These are phyloP conservation scores for Phyllotis vaccarum DNA, from an alignment of 2,797 vertebrate species.

Conservation along the genomic window DNA sequence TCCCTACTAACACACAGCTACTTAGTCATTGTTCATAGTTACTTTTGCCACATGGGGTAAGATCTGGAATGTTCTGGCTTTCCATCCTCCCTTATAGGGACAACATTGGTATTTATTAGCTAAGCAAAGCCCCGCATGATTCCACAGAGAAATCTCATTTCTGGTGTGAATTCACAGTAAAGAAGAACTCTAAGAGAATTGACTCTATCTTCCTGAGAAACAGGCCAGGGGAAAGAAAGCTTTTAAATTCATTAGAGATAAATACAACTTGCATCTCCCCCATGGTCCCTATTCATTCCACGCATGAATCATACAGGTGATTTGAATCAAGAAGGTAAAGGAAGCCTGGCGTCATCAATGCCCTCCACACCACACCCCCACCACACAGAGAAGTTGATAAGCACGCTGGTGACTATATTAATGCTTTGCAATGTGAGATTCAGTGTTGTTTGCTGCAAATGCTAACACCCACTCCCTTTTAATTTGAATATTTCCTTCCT, in stretches of 20 bases:
- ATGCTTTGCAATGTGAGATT: constrained; percentile 29
- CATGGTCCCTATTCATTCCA: background rate
- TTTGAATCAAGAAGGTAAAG: constrained; percentile 37
- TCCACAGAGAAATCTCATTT: constrained; percentile 11
- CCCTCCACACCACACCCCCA: background rate
- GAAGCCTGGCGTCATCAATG: background rate
- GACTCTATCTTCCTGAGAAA: background rate
- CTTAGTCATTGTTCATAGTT: background rate
- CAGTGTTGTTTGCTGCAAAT: background rate
- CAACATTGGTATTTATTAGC: constrained; percentile 67
- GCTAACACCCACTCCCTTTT: background rate
- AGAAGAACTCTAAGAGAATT: constrained; percentile 5
- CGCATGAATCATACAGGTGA: constrained; percentile 63
- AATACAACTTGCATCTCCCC: background rate
- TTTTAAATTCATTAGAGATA: background rate
- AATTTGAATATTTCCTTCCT: constrained; percentile 59
- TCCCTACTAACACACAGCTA: background rate
- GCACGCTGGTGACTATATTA: constrained; percentile 60
- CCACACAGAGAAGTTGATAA: constrained; percentile 37
- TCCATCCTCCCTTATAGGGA: constrained; percentile 40
- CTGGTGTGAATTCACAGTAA: constrained; percentile 43
- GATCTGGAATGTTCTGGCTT: background rate
- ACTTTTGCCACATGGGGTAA: constrained; percentile 23
- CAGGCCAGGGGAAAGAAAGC: constrained; percentile 29
- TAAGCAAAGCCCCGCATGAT: constrained; percentile 61